Percentiles rank a stretch among this genome's conserved stretches.
Conservation (phyloP, 2,113 vertebrate species). For the Isichthys henryi region DNA sequence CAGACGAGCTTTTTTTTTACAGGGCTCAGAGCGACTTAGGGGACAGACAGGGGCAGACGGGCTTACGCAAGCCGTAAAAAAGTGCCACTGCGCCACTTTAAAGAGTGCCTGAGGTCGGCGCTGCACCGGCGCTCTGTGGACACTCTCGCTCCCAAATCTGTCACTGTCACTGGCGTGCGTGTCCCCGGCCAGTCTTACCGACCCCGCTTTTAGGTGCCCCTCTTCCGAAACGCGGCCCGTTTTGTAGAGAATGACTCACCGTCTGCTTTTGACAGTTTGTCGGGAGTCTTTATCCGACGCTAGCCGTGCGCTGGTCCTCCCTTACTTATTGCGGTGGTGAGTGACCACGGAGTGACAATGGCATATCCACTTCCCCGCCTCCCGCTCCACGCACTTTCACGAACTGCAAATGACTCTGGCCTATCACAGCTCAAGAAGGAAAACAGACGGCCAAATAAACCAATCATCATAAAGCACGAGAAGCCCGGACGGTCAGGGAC, state of each 20-base stretch:
- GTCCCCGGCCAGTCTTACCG: neutral
- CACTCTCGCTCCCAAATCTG: neutral
- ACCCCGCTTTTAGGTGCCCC: neutral
- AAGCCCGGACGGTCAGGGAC: neutral
- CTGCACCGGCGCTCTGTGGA: neutral
- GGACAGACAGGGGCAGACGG: neutral
- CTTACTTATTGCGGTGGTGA: conserved; percentile 43
- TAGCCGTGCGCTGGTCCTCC: conserved; percentile 57
- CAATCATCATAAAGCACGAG: conserved; percentile 12
- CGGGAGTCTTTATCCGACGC: conserved; percentile 48
- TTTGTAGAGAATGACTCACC: conserved; percentile 48
- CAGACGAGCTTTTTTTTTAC: neutral
- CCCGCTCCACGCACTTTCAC: neutral
- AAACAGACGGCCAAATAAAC: neutral
- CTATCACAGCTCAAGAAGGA: neutral
- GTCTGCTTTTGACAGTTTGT: conserved; percentile 56
- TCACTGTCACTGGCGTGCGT: neutral
- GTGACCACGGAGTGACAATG: conserved; percentile 16
- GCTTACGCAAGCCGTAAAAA: neutral
- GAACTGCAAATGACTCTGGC: neutral
- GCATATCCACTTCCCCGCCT: conserved; percentile 25
- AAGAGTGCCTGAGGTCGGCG: neutral
- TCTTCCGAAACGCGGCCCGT: neutral
- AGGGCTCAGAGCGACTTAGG: neutral
- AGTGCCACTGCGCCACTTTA: neutral